Evolutionary conservation across 2,113 vertebrate species (phyloP), one percentile per base, ranked within the genome.

Genomic region (Dipodomys spectabilis): DNA sequence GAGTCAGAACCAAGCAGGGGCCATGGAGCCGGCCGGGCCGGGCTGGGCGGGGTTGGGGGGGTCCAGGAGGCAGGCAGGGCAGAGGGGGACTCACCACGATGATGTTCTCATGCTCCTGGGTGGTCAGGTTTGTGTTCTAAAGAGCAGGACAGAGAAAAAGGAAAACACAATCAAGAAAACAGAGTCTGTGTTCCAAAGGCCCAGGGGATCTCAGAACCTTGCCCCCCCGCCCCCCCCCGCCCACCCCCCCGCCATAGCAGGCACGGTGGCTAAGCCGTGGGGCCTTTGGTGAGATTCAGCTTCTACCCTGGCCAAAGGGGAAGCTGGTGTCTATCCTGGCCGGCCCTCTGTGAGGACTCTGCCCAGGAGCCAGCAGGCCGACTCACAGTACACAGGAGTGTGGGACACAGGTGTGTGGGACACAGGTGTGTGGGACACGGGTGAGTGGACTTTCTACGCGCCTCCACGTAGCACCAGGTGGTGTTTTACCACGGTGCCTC

Each of bases 71-170:
- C 1, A 5, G 23, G 7, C 15, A 7, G 49, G 30, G 9, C 2
- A 9, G 19, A 0, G 1, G 0, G 6, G 81, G 39, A 98, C 99
- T 99, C 97, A 99, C 99, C 99, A 99, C 99, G 74, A 99, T 99
- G 97, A 99, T 99, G 98, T 99, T 99, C 98, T 99, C 99, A 3
- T 99, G 99, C 96, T 99, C 99, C 98, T 99, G 99, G 97, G 99
- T 96, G 92, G 99, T 99, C 98, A 99, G 98, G 95, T 98, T 99
- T 90, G 98, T 99, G 97, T 99, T 99, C 99, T 99, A 78, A 97
- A 97, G 93, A 95, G 67, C 69, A 7, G 75, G 87, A 87, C 0
- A 45, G 68, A 73, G 81, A 91, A 84, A 49, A 45, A 84, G 39
- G 77, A 77, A 30, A 57, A 65, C 13, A 75, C 75, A 62, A 45